Percentiles rank a stretch among this genome's conserved stretches.
Evolutionary conservation across 2,888 invertebrate genomes (phyloP).

Genomic region (Melolontha melolontha): DNA sequence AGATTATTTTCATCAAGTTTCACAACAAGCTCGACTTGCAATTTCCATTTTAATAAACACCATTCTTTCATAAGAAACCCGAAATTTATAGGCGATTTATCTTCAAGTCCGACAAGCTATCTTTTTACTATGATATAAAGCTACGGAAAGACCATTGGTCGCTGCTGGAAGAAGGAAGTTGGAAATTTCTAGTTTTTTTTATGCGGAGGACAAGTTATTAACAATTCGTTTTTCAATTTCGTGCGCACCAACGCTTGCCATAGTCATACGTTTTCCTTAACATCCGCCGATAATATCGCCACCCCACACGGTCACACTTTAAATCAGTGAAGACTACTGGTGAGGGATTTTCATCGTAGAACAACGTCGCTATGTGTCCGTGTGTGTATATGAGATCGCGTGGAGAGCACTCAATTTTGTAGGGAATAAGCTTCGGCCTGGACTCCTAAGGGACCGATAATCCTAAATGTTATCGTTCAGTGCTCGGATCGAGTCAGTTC

Average conservation of each 20-base stretch:
- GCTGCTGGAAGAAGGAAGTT: no score
- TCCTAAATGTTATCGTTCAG: conserved; percentile 35
- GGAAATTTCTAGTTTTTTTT: no score
- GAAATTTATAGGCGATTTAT: no score
- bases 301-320: conserved; percentile 4
- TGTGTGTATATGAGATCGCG: background rate
- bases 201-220: conserved; percentile 14
- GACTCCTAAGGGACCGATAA: conserved; percentile 23
- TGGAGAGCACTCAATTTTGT: conserved; percentile 20
- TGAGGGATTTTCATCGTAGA: background rate
- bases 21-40: no score
- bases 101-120: no score
- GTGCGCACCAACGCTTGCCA: background rate
- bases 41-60: no score
- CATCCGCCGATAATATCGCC: conserved; percentile 9
- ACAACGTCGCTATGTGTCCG: background rate
- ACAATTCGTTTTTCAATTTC: conserved; percentile 32
- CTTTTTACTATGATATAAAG: no score
- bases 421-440: conserved; percentile 20
- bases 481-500: conserved; percentile 16
- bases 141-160: no score
- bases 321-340: conserved; percentile 2
- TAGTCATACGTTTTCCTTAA: conserved; percentile 17
- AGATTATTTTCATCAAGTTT: no score
- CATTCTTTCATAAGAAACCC: no score